Evolutionary conservation across 1,140 invertebrate genomes (phyloP), one percentile per base, ranked within the genome.

Genomic region (Nasonia vitripennis): DNA sequence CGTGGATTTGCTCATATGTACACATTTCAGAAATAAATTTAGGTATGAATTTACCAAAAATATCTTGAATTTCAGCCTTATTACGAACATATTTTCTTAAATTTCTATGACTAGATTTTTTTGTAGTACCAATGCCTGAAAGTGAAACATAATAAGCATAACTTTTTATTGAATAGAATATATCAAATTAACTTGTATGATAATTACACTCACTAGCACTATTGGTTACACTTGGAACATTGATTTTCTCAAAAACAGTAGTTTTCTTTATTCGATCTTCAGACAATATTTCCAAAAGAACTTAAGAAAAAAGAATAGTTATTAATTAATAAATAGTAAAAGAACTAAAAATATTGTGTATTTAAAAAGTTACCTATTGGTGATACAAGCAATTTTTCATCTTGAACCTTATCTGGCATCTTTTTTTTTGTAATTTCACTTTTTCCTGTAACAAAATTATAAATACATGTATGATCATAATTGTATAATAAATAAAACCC

Each of bases 381-480:
- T 68, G 67, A 68, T 23, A 68, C 20, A 27, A 68, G 23, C 10
- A 68, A 68, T 68, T 27, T 68, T 10, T 68, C 67, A 68, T n/a
- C n/a, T 68, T 68, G 11, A 68, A 62, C 20, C 6, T 31, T 71
- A 71, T 71, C 12, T 34, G 27, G 23, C 10, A 71, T 12, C 9
- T 17, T 71, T 31, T 11, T 11, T 71, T 71, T n/a, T 62, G 17
- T n/a, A n/a, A 62, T 62, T 62, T 20, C 4, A n/a, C 27, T 71
- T 34, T 71, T 71, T 71, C 27, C 31, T 71, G 11, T 71, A 71
- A 71, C 27, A 71, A 62, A n/a, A 62, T 62, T 62, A 62, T 62
- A 7, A 7, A 7, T 62, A 62, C 7, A 62, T 62, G 20, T 1
- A 51, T 51, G 6, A n/a, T 7, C 6, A n/a, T 7, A 62, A 62